Evolutionary conservation across 1,140 invertebrate species (phyloP), one percentile per base, ranked within the genome.

Genomic region (Eufriesea mexicana): DNA sequence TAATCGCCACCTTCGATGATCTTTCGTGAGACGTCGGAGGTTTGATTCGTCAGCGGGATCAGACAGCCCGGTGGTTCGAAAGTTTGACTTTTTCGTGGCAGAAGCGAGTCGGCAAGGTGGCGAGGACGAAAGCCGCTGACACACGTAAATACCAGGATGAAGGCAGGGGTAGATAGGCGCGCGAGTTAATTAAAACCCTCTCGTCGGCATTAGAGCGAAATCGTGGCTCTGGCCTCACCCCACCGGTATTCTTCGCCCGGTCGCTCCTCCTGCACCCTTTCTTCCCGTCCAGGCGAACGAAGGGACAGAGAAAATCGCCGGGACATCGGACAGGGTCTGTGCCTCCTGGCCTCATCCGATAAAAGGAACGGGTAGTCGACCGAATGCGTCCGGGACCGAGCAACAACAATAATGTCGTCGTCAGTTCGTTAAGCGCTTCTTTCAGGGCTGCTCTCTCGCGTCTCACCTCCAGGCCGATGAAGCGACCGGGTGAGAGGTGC

Each of bases 391-490:
- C 89, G 84, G 86, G 85, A 84, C 82, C 84, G 80, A 84, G 89
- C 84, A 85, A 87, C 90, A 91, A 91, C 90, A 91, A 92, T 91
- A 91, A 91, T 90, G 88, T 91, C 90, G 86, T 92, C 90, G 91
- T 89, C 86, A 89, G 89, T 91, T 92, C 91, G 89, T 91, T 91
- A 91, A 92, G 91, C 89, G 88, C 83, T 91, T 91, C 90, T 91
- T 91, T 91, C 89, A 89, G 70, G 70, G 59, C 80, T 64, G 57
- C 35, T n/a, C n/a, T 28, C 18, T 42, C 35, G 51, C 54, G 72
- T 86, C 83, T 85, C 82, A 55, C 78, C 87, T 88, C 75, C 68
- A 68, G n/a, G 42, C 8, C 73, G 49, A 42, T 16, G 61, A 66
- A 18, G 57, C 49, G 49, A 42, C 23, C 35, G 20, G 35, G 8